These are phyloP conservation scores for Anodontia alba DNA, from an alignment of 2,888 invertebrate genomes.

Conservation along the genomic window DNA sequence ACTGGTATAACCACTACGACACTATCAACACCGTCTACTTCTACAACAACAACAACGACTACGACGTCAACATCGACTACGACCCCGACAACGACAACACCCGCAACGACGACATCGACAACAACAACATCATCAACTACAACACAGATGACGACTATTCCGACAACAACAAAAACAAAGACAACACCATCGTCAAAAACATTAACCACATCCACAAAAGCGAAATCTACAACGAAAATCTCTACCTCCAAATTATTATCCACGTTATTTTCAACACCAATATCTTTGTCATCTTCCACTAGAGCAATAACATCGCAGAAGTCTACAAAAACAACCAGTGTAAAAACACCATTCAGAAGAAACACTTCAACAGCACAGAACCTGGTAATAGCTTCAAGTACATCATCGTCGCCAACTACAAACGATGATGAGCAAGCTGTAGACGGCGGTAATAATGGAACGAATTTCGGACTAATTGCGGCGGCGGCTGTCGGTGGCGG, in stretches of 20 bases:
- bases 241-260: not conserved
- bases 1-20: slow-evolving; percentile 53
- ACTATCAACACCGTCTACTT: slow-evolving; percentile 46
- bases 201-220: not conserved
- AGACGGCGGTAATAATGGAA: slow-evolving; percentile 23
- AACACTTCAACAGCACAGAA: not conserved
- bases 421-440: slow-evolving; percentile 11
- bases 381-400: not conserved
- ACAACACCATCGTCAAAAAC: not conserved
- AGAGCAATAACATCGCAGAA: not conserved
- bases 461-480: slow-evolving; percentile 53
- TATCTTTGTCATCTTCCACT: not conserved
- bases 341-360: not conserved
- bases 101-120: slow-evolving; percentile 28
- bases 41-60: slow-evolving; percentile 39
- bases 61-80: slow-evolving; percentile 45
- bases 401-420: not conserved
- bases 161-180: not conserved
- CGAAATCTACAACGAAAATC: not conserved
- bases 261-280: slow-evolving; percentile 3
- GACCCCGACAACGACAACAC: slow-evolving; percentile 22
- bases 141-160: slow-evolving; percentile 1
- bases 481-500: slow-evolving; percentile 54
- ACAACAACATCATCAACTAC: slow-evolving; percentile 18
- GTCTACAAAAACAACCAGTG: not conserved